These are phyloP conservation scores for Murina feae DNA, from an alignment of 2,113 vertebrate species.

Conservation along the genomic window DNA sequence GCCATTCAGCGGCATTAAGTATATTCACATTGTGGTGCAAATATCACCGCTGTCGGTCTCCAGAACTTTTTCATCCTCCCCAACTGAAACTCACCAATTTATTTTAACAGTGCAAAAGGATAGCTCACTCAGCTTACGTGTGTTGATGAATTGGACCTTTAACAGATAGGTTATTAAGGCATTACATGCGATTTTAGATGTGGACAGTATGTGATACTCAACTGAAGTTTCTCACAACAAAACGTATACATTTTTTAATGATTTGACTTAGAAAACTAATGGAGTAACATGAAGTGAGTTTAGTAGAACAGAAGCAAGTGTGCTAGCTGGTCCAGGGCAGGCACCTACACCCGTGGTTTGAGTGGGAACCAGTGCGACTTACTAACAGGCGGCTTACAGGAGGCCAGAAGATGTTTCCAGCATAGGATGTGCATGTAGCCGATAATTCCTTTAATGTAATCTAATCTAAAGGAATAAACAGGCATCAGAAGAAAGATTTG, in stretches of 20 bases:
- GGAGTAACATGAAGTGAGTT: neutral
- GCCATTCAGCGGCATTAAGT: neutral
- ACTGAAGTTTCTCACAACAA: neutral
- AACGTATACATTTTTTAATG: neutral
- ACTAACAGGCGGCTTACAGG: neutral
- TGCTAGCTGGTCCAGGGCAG: neutral
- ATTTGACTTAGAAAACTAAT: neutral
- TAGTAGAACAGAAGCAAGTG: neutral
- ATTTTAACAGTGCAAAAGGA: neutral
- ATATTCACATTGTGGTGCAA: neutral
- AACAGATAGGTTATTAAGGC: neutral
- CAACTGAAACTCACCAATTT: neutral
- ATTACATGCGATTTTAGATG: neutral
- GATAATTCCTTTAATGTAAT: neutral
- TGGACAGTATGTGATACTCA: neutral
- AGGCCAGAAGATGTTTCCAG: neutral
- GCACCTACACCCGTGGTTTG: rapidly evolving
- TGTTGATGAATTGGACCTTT: neutral
- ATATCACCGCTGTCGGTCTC: neutral
- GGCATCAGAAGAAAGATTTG: neutral
- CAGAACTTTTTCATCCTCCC: neutral
- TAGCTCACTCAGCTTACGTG: neutral
- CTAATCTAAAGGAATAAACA: neutral
- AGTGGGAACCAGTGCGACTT: neutral
- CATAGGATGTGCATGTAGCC: neutral